Evolutionary conservation across 2,888 invertebrate genomes (phyloP).

Genomic region (Cosmorhoe ocellata): DNA sequence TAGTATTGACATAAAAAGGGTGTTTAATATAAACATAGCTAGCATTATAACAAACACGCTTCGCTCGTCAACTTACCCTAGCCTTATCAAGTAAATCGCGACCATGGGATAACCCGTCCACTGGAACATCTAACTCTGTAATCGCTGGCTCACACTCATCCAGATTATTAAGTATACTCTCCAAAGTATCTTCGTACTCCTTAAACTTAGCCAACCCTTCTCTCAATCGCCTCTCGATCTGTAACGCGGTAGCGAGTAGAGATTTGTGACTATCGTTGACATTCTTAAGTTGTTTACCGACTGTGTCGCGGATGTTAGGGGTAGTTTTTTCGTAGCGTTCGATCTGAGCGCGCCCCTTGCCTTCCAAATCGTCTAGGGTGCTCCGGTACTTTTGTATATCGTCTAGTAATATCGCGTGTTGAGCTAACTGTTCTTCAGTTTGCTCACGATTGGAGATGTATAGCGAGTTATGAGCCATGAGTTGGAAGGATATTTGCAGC

Average conservation of each 20-base stretch:
- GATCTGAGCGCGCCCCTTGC: conserved; percentile 92
- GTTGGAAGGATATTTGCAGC: conserved; percentile 95
- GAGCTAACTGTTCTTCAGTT: conserved; percentile 94
- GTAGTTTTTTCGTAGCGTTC: conserved; percentile 88
- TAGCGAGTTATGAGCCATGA: conserved; percentile 97
- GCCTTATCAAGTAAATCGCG: conserved; percentile 88
- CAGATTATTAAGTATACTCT: conserved; percentile 91
- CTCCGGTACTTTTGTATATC: conserved; percentile 93
- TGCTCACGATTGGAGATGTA: conserved; percentile 96
- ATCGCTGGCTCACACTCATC: conserved; percentile 91
- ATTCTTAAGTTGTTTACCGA: conserved; percentile 93
- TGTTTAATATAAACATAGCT: no score
- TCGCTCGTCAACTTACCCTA: conserved; percentile 84
- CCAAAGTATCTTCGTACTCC: conserved; percentile 95
- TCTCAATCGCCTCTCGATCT: conserved; percentile 93
- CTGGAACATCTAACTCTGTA: conserved; percentile 87
- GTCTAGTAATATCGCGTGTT: conserved; percentile 88
- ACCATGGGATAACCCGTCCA: conserved; percentile 88
- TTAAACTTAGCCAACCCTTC: conserved; percentile 96
- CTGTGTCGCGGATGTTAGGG: conserved; percentile 88
- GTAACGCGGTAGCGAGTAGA: conserved; percentile 92
- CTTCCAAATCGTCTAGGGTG: conserved; percentile 90
- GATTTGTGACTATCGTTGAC: conserved; percentile 97
- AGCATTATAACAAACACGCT: no score
- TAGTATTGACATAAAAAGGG: no score